Base-by-base conservation (phyloP, 2,113 vertebrate species). In the Halichoeres trimaculatus region DNA sequence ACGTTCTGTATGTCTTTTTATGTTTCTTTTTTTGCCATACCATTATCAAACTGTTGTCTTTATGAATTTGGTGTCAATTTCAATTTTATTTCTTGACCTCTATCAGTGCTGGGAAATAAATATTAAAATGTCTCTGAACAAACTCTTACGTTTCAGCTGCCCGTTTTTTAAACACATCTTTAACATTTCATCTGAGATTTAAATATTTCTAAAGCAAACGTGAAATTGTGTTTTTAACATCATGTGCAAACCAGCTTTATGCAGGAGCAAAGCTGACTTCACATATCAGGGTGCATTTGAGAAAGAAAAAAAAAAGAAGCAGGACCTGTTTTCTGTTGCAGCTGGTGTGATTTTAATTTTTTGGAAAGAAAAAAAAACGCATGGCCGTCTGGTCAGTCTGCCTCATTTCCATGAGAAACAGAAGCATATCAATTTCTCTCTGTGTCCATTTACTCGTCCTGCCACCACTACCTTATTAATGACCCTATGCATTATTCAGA, bases 321-420 rank as follows among this genome's bases (percentile, higher is more conserved):
- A 63, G 38, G 52, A 56, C 14, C 52, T 59, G 45, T 40, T 57
- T 68, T 51, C 16, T 54, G 68, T 47, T 80, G 56, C 65, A 85
- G 76, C 16, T 81, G 64, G 75, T 77, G 50, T 67, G 78, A 84
- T 82, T 85, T 80, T 38, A 62, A 66, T 70, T 53, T 52, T 41
- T 36, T 11, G 62, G 71, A 72, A 34, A 47, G 26, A 30, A 20
- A 45, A 57, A 66, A 74, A 71, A 70, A 51, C 63, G 80, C 74
- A 77, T 48, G 76, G 67, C 84, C 83, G 87, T 91, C 87, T 90
- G 91, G 88, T 90, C 89, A 92, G 82, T 87, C 73, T 78, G 78
- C 38, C 65, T 91, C 81, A 91, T 91, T 92, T 89, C 63, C 89
- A 91, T 88, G 62, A 90, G 87, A 88, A 91, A 90, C 74, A 87